Conservation (phyloP, 1,140 invertebrate genomes). For the Hyles euphorbiae region DNA sequence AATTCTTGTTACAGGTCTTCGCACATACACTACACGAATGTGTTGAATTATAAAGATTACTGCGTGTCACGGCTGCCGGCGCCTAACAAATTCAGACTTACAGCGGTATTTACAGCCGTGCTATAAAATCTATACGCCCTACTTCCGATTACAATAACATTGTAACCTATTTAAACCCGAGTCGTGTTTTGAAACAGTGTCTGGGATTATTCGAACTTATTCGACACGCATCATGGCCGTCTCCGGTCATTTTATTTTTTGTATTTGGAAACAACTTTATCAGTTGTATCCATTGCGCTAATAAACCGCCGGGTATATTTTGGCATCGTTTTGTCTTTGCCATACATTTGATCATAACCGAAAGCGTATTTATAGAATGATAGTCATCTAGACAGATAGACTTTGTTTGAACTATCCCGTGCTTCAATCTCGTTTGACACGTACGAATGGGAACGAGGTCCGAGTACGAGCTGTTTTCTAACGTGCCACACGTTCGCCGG, state of each 20-base stretch:
- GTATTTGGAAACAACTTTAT: constrained; percentile 38
- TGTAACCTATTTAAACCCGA: constrained; percentile 12
- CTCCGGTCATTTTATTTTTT: constrained; percentile 30
- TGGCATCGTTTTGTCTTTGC: constrained; percentile 60
- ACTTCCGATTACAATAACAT: constrained; percentile 16
- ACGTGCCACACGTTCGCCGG: too few species aligned
- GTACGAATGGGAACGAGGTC: background rate
- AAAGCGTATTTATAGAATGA: constrained; percentile 57
- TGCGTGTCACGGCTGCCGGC: background rate
- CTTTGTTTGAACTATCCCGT: constrained; percentile 30
- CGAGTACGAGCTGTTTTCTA: too few species aligned
- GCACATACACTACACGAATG: background rate
- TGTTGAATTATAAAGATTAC: background rate
- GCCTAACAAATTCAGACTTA: background rate
- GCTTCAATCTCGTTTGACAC: constrained; percentile 2
- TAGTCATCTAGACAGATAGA: constrained; percentile 61
- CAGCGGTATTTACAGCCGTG: background rate
- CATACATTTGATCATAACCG: constrained; percentile 19
- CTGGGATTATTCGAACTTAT: background rate
- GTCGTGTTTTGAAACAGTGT: background rate
- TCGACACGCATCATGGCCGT: background rate
- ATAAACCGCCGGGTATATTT: constrained; percentile 49
- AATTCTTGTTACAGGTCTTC: background rate
- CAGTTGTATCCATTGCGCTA: constrained; percentile 36
- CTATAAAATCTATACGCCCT: constrained; percentile 12